A percentile compares a stretch with the other conserved stretches of the same genome.
These are phyloP conservation scores for Caenorhabditis sp. DNA, from an alignment of 2,888 invertebrate genomes.

Conservation along the genomic window DNA sequence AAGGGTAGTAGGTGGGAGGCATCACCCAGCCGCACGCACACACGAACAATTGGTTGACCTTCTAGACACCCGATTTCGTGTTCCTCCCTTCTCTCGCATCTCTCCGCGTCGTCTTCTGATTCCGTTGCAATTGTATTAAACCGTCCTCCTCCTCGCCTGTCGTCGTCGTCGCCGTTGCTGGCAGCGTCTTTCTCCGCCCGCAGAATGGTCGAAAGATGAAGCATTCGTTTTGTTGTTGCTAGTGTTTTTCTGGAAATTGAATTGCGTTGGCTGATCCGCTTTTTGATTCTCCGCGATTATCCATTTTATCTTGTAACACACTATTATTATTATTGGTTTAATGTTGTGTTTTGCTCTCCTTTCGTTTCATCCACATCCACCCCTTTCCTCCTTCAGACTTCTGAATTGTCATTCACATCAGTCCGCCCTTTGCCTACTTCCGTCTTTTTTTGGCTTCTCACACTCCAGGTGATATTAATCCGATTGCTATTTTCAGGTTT, in stretches of 20 bases:
- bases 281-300: background rate
- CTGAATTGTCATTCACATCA: background rate
- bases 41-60: slow-evolving; percentile 54
- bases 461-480: background rate
- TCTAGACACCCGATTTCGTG: slow-evolving; percentile 55
- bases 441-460: background rate
- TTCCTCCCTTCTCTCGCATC: slow-evolving; percentile 36
- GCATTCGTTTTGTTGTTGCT: slow-evolving; percentile 20
- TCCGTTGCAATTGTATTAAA: slow-evolving; percentile 55
- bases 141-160: no score
- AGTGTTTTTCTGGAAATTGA: slow-evolving; percentile 21
- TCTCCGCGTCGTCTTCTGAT: slow-evolving; percentile 46
- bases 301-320: slow-evolving; percentile 35
- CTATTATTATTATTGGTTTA: slow-evolving; percentile 50
- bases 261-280: slow-evolving; percentile 5
- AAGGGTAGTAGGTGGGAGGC: slow-evolving; percentile 18
- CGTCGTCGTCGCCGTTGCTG: slow-evolving; percentile 3
- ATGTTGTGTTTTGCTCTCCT: background rate
- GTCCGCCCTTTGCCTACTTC: background rate
- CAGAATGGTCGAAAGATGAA: no score
- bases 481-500: slow-evolving; percentile 5
- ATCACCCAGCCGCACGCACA: slow-evolving; percentile 12
- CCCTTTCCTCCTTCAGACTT: background rate
- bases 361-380: background rate
- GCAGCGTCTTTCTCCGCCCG: no score